Evolutionary conservation across 1,140 invertebrate genomes (phyloP).

Genomic region (Eurosta solidaginis): DNA sequence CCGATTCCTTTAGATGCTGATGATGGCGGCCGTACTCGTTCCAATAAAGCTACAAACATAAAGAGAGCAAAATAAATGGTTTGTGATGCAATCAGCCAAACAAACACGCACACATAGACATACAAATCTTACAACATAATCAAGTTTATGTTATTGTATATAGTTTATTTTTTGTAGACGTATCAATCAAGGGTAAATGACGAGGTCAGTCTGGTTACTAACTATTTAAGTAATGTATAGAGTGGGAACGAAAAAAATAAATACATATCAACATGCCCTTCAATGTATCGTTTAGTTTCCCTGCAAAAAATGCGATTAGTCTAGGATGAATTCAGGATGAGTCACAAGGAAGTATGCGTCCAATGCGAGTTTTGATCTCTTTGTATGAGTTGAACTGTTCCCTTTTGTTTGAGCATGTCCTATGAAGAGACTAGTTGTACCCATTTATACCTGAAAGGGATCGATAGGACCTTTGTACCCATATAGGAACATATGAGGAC

Average conservation of each 20-base stretch:
- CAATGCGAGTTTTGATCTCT: too few species aligned
- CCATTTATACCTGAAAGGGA: too few species aligned
- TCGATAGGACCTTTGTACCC: too few species aligned
- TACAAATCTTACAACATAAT: too few species aligned
- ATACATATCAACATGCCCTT: background rate
- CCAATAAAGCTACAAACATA: background rate
- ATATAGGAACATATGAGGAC: too few species aligned
- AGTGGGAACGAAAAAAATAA: background rate
- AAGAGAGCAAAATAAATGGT: background rate
- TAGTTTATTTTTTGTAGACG: background rate
- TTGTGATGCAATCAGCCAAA: constrained; percentile 20
- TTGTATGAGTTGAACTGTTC: too few species aligned
- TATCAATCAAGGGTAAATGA: background rate
- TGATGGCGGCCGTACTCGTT: background rate
- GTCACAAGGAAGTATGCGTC: too few species aligned
- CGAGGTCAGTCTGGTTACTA: background rate
- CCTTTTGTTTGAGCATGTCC: too few species aligned
- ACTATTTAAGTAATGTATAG: background rate
- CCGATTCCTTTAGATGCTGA: background rate
- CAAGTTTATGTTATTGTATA: constrained; percentile 2
- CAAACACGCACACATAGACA: background rate
- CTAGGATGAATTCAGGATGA: too few species aligned
- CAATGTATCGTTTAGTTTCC: background rate
- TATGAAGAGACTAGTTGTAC: too few species aligned
- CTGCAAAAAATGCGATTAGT: too few species aligned